phyloP scores from a whole-genome alignment of 2,797 vertebrate species.

The Nothura maculosa region DNA sequence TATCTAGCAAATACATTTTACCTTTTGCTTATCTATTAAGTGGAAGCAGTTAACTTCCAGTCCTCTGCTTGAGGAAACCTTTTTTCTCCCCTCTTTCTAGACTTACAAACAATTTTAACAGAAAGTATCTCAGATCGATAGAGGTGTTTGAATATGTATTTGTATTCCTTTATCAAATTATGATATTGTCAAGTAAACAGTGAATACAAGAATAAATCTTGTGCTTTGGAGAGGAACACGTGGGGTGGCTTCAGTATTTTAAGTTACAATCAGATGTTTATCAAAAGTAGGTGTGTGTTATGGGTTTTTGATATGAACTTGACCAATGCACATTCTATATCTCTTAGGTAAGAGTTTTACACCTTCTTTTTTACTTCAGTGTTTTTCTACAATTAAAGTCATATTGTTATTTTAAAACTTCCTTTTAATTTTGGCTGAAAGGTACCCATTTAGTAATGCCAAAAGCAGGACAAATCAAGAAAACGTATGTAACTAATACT shows the following conservation, averaged over 20 bases:
- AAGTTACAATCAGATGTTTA: neutral
- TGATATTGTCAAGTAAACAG: neutral
- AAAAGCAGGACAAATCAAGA: neutral
- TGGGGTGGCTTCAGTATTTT: neutral
- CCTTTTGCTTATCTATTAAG: accelerated
- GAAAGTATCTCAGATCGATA: neutral
- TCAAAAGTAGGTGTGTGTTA: neutral
- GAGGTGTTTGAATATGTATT: neutral
- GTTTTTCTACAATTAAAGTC: neutral
- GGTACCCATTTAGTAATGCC: neutral
- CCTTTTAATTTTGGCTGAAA: neutral
- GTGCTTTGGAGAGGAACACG: neutral
- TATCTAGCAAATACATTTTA: neutral
- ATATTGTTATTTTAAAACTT: neutral
- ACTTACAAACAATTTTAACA: neutral
- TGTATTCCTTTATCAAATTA: neutral
- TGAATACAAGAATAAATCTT: neutral
- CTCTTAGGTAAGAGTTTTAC: neutral
- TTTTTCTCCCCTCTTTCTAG: neutral
- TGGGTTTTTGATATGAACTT: neutral
- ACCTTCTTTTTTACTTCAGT: neutral
- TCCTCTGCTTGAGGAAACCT: neutral
- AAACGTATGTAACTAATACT: neutral
- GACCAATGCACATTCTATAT: accelerated
- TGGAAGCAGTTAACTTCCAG: neutral